Percentiles rank a stretch among this genome's conserved stretches.
Conservation (phyloP, 2,797 vertebrate species). For the Clamator glandarius region DNA sequence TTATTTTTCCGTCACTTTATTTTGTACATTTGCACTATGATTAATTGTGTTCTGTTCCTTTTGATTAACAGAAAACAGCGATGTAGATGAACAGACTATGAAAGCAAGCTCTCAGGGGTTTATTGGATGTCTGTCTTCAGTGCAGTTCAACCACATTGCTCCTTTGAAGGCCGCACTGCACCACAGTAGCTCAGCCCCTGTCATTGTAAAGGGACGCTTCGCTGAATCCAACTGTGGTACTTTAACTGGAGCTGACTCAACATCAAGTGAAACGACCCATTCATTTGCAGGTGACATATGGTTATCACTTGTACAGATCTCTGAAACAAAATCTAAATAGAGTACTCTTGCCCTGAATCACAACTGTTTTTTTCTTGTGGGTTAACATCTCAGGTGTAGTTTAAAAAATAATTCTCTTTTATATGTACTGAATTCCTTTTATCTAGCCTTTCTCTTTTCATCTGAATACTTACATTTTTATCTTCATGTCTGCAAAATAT, state of each 20-base stretch:
- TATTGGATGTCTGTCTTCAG: conserved; percentile 89
- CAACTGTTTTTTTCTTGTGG: background rate
- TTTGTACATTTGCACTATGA: conserved; percentile 7
- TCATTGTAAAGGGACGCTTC: conserved; percentile 82
- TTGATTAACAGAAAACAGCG: conserved; percentile 75
- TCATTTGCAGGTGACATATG: conserved; percentile 84
- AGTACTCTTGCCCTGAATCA: background rate
- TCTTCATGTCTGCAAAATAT: background rate
- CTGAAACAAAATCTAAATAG: background rate
- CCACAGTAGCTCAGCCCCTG: conserved; percentile 76
- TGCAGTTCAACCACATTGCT: conserved; percentile 89
- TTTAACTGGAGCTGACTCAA: conserved; percentile 78
- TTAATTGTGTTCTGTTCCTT: conserved; percentile 43
- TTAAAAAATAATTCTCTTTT: background rate
- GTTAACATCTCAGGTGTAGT: background rate
- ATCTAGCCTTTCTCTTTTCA: background rate
- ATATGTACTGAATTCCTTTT: background rate
- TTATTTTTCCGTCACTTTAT: conserved; percentile 35
- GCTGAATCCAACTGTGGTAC: conserved; percentile 84
- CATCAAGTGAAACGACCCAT: conserved; percentile 85
- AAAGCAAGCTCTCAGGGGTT: conserved; percentile 87
- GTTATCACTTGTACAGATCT: background rate
- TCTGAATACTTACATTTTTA: background rate
- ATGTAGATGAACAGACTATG: conserved; percentile 85
- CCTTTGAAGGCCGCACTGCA: conserved; percentile 90